Base-by-base conservation (phyloP, 1,140 invertebrate species). In the Polypedilum vanderplanki region DNA sequence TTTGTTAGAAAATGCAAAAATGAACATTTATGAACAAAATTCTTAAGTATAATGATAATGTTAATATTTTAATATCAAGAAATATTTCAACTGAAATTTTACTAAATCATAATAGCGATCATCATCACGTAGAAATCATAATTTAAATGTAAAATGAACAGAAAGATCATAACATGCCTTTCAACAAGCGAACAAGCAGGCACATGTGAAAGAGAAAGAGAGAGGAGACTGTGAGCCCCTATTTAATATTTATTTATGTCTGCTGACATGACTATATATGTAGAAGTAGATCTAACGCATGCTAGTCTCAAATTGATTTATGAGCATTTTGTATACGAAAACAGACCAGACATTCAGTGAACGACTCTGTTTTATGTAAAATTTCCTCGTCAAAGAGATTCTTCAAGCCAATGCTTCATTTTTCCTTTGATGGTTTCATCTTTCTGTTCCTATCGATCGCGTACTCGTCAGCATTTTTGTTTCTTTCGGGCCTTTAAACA, bases 201-300 rank as follows among this genome's bases (percentile, higher is more conserved):
- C 1, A 33, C 24, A 33, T 33, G n/a, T n/a, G n/a, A n/a, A n/a
- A n/a, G n/a, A n/a, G n/a, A n/a, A n/a, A n/a, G n/a, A n/a, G 5
- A 33, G 24, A 33, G 24, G 24, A 33, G 24, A 33, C 24, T 33
- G 5, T 33, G 24, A n/a, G 46, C 12, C 46, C 46, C 46, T 57
- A n/a, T n/a, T 57, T 57, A 57, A 57, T 57, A 57, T 57, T 57
- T 57, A 57, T 57, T 57, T 57, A 57, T 57, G 46, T 57, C 46
- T 57, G 12, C 46, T 57, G 46, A 57, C 46, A 57, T 57, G 46
- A 15, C 46, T 57, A 57, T 57, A n/a, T 46, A 46, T 46, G 15
- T 46, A 15, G 9, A 46, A n/a, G 46, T 57, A 57, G 46, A 57
- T 57, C 46, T n/a, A 57, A 57, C 46, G n/a, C 46, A n/a, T n/a